These are phyloP conservation scores for Formicarius rufipectus DNA, from an alignment of 2,113 vertebrate genomes.

Conservation along the genomic window DNA sequence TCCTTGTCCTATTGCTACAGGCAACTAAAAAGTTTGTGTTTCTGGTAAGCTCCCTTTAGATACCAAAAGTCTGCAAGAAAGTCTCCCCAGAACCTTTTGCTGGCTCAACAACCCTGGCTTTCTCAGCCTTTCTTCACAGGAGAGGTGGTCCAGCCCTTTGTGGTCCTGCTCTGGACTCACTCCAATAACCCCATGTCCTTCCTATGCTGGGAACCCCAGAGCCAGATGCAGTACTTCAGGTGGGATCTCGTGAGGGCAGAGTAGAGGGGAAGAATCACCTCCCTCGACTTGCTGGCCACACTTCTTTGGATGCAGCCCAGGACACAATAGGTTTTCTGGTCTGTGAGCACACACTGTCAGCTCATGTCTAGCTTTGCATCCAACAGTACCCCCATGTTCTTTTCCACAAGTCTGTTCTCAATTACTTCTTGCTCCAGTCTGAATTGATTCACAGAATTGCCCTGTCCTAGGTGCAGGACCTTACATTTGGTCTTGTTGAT, in stretches of 20 bases:
- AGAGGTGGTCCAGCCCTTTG: neutral
- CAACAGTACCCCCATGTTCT: too few species aligned
- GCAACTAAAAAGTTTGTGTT: neutral
- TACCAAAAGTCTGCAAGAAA: neutral
- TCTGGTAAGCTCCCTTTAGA: neutral
- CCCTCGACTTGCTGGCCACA: neutral
- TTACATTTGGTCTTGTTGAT: neutral
- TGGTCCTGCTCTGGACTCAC: neutral
- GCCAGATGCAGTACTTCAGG: neutral
- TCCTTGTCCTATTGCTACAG: neutral
- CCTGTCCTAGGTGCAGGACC: neutral
- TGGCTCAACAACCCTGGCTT: neutral
- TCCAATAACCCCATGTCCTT: neutral
- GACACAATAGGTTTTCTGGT: fast-evolving
- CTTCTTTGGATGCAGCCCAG: neutral
- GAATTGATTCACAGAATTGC: neutral
- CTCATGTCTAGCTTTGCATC: neutral
- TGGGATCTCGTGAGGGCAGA: neutral
- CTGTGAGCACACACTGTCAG: neutral
- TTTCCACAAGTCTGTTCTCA: neutral
- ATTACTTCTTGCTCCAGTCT: neutral
- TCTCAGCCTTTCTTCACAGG: neutral
- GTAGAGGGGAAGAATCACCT: neutral
- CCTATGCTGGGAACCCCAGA: neutral
- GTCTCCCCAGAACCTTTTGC: neutral